Percentiles rank a stretch among this genome's conserved stretches.
phyloP scores from a whole-genome alignment of 2,113 vertebrate species.

The Sitta europaea region DNA sequence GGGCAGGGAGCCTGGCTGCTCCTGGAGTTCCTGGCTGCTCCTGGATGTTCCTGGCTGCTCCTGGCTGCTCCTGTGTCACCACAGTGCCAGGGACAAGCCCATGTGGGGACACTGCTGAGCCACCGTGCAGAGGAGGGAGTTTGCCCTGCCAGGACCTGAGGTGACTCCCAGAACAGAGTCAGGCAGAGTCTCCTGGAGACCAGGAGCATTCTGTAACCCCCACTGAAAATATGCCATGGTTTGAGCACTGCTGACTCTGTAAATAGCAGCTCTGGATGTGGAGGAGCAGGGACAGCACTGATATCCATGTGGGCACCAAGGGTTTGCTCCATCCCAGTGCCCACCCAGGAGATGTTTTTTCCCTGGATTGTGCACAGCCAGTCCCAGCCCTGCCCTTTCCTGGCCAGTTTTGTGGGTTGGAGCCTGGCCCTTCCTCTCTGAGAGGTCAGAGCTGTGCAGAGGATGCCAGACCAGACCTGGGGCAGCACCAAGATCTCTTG shows the following conservation, averaged over 20 bases:
- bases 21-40: background rate
- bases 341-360: too few relatives aligned
- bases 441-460: background rate
- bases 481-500: background rate
- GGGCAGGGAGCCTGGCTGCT: background rate
- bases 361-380: too few relatives aligned
- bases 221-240: background rate
- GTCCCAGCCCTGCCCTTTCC: background rate
- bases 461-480: background rate
- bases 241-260: background rate
- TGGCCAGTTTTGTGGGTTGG: accelerated
- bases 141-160: background rate
- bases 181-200: background rate
- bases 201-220: background rate
- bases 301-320: background rate
- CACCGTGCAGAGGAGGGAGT: background rate
- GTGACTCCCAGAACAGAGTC: background rate
- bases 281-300: background rate
- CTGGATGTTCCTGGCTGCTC: background rate
- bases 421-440: background rate
- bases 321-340: background rate
- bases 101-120: background rate
- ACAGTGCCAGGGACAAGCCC: background rate
- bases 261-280: background rate
- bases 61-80: background rate